A percentile compares a stretch with the other conserved stretches of the same genome.
Conservation (phyloP, 2,113 vertebrate species). For the Saguinus imperator region DNA sequence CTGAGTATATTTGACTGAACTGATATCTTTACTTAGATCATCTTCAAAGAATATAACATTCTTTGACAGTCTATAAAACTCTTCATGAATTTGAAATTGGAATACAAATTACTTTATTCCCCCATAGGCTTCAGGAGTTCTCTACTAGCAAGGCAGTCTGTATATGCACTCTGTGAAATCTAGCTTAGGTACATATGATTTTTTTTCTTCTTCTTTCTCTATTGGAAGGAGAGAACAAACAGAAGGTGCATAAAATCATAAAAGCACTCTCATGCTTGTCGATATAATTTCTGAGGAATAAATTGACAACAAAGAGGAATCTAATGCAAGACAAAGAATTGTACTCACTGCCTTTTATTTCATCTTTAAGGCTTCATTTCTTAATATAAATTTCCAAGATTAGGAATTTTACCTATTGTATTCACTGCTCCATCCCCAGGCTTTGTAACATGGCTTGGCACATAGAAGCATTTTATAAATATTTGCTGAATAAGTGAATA, state of each 20-base stretch:
- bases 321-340: neutral
- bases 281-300: neutral
- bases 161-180: neutral
- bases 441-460: neutral
- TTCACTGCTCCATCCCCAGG: neutral
- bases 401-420: neutral
- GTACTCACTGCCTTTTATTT: neutral
- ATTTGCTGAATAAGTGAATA: neutral
- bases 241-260: neutral
- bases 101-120: slow-evolving; percentile 34
- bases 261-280: neutral
- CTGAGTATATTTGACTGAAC: neutral
- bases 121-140: neutral
- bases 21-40: slow-evolving; percentile 42
- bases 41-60: slow-evolving; percentile 44
- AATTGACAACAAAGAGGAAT: neutral
- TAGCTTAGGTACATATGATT: neutral
- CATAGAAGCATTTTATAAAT: neutral
- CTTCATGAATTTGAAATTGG: slow-evolving; percentile 50
- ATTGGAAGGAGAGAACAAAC: neutral
- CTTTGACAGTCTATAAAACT: slow-evolving; percentile 37
- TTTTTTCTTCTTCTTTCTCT: neutral
- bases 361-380: neutral
- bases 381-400: neutral
- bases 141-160: neutral